Evolutionary conservation across 23 tunicate genomes (phyloP).

Genomic region (Diplosoma virens): DNA sequence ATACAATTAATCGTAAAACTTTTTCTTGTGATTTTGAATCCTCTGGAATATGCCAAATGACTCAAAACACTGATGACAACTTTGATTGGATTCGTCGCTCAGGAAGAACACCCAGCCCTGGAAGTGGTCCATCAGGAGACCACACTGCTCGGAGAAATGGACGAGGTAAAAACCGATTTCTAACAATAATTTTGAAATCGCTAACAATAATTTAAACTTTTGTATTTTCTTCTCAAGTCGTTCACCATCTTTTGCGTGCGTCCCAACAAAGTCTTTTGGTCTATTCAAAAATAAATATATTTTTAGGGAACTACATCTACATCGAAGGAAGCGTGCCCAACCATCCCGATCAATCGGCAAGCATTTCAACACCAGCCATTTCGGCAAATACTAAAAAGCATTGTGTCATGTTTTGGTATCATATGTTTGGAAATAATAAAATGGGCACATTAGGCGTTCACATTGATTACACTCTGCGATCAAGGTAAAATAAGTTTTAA

Average conservation of each 20-base stretch:
- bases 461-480: too few relatives aligned
- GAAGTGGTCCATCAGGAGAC: slow-evolving; percentile 90
- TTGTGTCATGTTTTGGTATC: slow-evolving; percentile 86
- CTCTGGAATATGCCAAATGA: slow-evolving; percentile 48
- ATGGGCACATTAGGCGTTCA: slow-evolving; percentile 41
- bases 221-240: too few relatives aligned
- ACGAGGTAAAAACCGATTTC: too few relatives aligned
- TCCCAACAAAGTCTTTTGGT: too few relatives aligned
- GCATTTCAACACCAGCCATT: slow-evolving; percentile 6
- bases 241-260: too few relatives aligned
- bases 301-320: slow-evolving; percentile 35
- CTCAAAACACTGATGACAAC: slow-evolving; percentile 48
- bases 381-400: slow-evolving; percentile 16
- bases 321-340: slow-evolving; percentile 38
- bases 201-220: too few relatives aligned
- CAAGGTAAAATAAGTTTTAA: too few relatives aligned
- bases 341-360: not conserved
- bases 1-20: too few relatives aligned
- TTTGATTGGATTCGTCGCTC: slow-evolving; percentile 55
- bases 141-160: too few relatives aligned
- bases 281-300: too few relatives aligned
- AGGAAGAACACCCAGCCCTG: slow-evolving; percentile 71
- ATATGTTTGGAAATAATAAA: slow-evolving; percentile 67
- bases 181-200: too few relatives aligned
- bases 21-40: slow-evolving; percentile 59